Percentiles rank a stretch among this genome's conserved stretches.
These are phyloP conservation scores for Thalassophryne amazonica DNA, from an alignment of 2,797 vertebrate species.

Conservation along the genomic window DNA sequence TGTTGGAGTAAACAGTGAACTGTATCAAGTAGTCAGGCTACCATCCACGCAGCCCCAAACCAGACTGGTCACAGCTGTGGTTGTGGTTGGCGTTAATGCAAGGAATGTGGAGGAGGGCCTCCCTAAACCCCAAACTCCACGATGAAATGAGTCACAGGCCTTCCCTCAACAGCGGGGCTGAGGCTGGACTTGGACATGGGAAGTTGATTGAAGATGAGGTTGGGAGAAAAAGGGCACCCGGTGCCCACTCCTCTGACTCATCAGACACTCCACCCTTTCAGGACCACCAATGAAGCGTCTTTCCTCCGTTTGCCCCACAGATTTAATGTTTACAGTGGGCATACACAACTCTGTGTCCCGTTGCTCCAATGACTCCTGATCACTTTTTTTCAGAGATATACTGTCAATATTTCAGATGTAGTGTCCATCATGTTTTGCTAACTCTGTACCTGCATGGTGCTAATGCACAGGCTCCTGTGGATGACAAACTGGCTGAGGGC, in stretches of 20 bases:
- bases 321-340: slow-evolving; percentile 9
- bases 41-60: neutral
- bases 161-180: slow-evolving; percentile 43
- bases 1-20: neutral
- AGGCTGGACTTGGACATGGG: slow-evolving; percentile 46
- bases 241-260: slow-evolving; percentile 51
- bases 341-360: neutral
- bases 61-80: slow-evolving; percentile 45
- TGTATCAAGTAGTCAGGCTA: neutral
- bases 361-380: no score
- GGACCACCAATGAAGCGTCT: slow-evolving; percentile 27
- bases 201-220: slow-evolving; percentile 12
- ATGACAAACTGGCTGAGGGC: slow-evolving; percentile 98
- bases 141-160: slow-evolving; percentile 58
- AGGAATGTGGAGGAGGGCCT: slow-evolving; percentile 46
- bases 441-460: slow-evolving; percentile 92
- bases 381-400: no score
- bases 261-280: slow-evolving; percentile 23
- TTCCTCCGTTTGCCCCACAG: slow-evolving; percentile 2
- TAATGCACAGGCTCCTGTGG: slow-evolving; percentile 96
- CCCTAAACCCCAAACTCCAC: slow-evolving; percentile 30
- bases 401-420: neutral
- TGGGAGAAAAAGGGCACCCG: slow-evolving; percentile 19
- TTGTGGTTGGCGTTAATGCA: slow-evolving; percentile 44
- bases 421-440: neutral